These are phyloP conservation scores for Bettongia penicillata DNA, from an alignment of 2,113 vertebrate species.

Conservation along the genomic window DNA sequence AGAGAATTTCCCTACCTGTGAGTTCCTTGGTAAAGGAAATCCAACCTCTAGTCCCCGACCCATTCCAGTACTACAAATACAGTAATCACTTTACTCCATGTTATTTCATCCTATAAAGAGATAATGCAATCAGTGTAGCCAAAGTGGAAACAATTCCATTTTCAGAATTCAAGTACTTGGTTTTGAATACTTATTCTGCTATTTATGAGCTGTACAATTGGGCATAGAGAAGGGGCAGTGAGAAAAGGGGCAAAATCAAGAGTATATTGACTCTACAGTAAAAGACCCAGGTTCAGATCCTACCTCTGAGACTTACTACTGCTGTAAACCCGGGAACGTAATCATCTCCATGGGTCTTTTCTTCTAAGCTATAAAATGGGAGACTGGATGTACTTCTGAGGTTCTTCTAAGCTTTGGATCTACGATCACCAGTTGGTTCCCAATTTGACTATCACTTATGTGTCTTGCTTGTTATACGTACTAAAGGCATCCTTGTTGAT, in stretches of 20 bases:
- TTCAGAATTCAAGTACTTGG: not conserved
- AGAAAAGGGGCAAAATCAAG: not conserved
- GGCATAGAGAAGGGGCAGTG: not conserved
- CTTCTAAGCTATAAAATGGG: not conserved
- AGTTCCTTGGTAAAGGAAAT: not conserved
- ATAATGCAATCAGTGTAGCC: not conserved
- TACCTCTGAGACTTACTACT: not conserved
- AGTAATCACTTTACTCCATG: not conserved
- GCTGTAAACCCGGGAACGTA: not conserved
- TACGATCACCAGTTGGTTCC: not conserved
- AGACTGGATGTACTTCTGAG: not conserved
- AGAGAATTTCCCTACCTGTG: rapidly evolving
- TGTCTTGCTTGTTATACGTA: not conserved
- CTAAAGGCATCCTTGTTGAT: not conserved
- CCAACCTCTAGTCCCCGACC: not conserved
- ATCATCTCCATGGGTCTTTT: not conserved
- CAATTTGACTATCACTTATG: not conserved
- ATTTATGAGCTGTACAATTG: not conserved
- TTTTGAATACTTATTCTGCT: not conserved
- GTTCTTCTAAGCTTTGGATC: not conserved
- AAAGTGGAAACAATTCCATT: not conserved
- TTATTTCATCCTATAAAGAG: not conserved
- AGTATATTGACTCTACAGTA: not conserved
- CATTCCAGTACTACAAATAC: not conserved
- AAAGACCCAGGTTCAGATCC: not conserved